Evolutionary conservation across 1,140 invertebrate species (phyloP), one percentile per base, ranked within the genome.

Genomic region (Drosophila kurseongensis): DNA sequence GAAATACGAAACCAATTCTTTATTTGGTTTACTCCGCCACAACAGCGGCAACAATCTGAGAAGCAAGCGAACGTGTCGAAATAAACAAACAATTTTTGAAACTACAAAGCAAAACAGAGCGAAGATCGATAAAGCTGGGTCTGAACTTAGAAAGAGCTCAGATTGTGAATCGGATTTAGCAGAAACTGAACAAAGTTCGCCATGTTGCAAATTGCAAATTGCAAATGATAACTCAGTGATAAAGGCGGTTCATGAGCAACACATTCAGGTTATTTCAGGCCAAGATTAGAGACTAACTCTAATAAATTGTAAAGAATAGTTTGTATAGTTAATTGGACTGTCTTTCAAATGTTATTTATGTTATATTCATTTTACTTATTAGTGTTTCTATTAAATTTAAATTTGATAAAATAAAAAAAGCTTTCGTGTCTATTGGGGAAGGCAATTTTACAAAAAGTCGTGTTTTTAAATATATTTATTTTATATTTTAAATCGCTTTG

Each of bases 11-110:
- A 41, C 29, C 41, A 58, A 75, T 62, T 68, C 73, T 78, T 75
- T 69, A 73, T 80, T 80, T 55, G 56, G 72, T 69, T 80, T 80
- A 61, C 59, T 45, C 75, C 77, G 45, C 41, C 52, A 54, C 14
- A 57, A 8, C 52, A 45, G 48, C 52, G 72, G 14, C 59, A 55
- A 18, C 32, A 73, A 60, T 45, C 27, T 12, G 29, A 58, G 41
- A 23, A 8, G 23, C 59, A 27, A 18, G 14, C 65, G 42, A 77
- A 81, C 74, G 78, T 73, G 78, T 80, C 79, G 72, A 77, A 81
- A 65, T 82, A 81, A 80, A 82, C 62, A 80, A 80, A 80, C 78
- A 81, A 16, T 71, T 81, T 65, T 45, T 41, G 54, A 54, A 42
- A 69, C 59, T 38, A 69, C 44, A 75, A 71, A 32, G 29, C 7